These are phyloP conservation scores for Columba janthina DNA, from an alignment of 2,113 vertebrate species.

Conservation along the genomic window DNA sequence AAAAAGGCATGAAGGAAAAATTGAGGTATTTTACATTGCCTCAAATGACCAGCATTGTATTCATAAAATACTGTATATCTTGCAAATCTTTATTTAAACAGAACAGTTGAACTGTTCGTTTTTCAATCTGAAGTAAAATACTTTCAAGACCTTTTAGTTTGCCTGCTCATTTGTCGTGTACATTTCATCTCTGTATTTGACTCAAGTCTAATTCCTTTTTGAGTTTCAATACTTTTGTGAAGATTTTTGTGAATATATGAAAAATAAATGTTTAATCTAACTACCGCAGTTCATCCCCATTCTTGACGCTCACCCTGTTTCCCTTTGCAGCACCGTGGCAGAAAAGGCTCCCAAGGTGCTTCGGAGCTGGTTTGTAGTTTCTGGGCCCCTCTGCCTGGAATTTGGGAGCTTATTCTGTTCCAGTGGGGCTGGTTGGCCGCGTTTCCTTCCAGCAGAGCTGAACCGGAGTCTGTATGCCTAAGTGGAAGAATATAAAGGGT, in stretches of 20 bases:
- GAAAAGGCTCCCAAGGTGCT: neutral
- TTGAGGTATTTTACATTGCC: conserved; percentile 76
- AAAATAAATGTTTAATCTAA: conserved; percentile 71
- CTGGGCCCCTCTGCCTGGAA: neutral
- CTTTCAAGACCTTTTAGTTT: conserved; percentile 80
- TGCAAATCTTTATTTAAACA: conserved; percentile 77
- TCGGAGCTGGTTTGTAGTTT: neutral
- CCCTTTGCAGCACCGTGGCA: neutral
- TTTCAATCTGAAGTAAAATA: conserved; percentile 83
- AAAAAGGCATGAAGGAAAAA: conserved; percentile 79
- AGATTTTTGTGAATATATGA: conserved; percentile 69
- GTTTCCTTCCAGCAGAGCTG: neutral
- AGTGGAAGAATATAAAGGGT: neutral
- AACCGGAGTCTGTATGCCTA: neutral
- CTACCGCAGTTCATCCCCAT: conserved; percentile 46
- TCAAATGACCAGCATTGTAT: conserved; percentile 83
- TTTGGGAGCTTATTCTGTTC: neutral
- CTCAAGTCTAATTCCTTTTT: conserved; percentile 70
- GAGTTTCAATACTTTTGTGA: conserved; percentile 73
- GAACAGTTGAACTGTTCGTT: conserved; percentile 81
- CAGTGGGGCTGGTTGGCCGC: neutral
- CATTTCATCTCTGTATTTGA: conserved; percentile 78
- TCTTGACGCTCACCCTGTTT: conserved; percentile 27
- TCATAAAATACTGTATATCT: conserved; percentile 83
- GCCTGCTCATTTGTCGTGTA: conserved; percentile 82